Base-by-base conservation (phyloP, 2,888 invertebrate genomes). In the Athalia cordata region DNA sequence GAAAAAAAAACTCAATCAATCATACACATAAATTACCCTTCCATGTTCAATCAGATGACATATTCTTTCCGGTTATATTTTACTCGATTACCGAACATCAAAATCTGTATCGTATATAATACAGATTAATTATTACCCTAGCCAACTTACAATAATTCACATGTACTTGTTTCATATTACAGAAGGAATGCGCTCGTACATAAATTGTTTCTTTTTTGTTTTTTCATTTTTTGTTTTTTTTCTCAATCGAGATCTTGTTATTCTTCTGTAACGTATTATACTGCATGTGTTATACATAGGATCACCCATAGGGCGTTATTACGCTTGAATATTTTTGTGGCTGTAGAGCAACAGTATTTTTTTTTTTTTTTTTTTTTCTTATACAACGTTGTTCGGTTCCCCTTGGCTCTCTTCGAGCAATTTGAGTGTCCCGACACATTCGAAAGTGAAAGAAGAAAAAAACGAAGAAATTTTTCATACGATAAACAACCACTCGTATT, bases 291-390 rank as follows among this genome's bases (percentile, higher is more conserved):
- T 29, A 29, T 29, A 29, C 29, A 29, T 67, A 67, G 29, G 52
- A 68, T 68, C 68, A 68, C 52, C 52, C 68, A 29, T 11, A 55
- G 9, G 7, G 13, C 81, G 81, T 81, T 81, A 81, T 81, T 81
- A 81, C 81, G 80, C 78, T 80, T 80, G 81, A 80, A 81, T 80
- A 81, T 81, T 79, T 81, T 72, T 79, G 77, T 80, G 79, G 79
- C 79, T 80, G 78, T 81, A 79, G 75, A 78, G 68, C 70, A 78
- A 76, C 65, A 64, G 79, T 66, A 78, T 80, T 80, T 79, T 68
- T 79, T 81, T 79, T 78, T 80, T 79, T 68, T 79, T 81, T 79
- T 80, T 81, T 80, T 68, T 68, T 5, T 11, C 29, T 55, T 52
- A 29, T 29, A 29, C 29, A 15, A 68, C 11, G 67, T 55, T 29